phyloP scores from a whole-genome alignment of 2,113 vertebrate genomes.

The Microcebus jonahi region DNA sequence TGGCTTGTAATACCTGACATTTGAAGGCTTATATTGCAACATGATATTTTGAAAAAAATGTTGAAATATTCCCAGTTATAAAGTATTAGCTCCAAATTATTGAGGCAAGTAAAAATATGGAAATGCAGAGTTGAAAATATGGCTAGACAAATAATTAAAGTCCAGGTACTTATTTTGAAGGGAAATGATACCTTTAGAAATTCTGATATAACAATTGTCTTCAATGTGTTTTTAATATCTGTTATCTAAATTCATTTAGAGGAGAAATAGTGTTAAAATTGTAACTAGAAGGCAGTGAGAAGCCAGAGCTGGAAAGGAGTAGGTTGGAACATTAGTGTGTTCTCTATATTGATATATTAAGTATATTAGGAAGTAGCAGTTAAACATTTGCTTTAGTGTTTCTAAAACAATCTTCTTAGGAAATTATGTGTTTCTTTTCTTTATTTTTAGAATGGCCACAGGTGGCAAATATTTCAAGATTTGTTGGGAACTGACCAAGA shows the following conservation, averaged over 20 bases:
- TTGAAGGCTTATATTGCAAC: neutral
- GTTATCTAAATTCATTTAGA: neutral
- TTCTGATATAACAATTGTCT: neutral
- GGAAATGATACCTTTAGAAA: neutral
- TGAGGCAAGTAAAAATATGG: neutral
- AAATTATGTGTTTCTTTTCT: conserved; percentile 42
- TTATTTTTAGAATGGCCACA: conserved; percentile 92
- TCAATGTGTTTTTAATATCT: conserved; percentile 4
- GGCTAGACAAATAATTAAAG: conserved; percentile 27
- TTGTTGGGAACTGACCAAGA: conserved; percentile 96
- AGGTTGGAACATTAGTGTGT: neutral
- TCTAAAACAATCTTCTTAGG: neutral
- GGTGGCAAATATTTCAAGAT: conserved; percentile 98
- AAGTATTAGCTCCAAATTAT: neutral
- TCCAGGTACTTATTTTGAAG: neutral
- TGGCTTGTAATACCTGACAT: neutral
- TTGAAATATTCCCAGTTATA: neutral
- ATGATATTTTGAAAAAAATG: conserved; percentile 22
- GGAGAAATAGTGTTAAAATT: conserved; percentile 22
- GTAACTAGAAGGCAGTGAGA: neutral
- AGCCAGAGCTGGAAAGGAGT: neutral
- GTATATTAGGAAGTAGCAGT: neutral
- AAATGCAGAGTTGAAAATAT: conserved; percentile 10
- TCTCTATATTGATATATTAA: conserved; percentile 54
- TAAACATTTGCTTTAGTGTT: conserved; percentile 5